Base-by-base conservation (phyloP, 1,140 invertebrate genomes). In the Apis cerana region DNA sequence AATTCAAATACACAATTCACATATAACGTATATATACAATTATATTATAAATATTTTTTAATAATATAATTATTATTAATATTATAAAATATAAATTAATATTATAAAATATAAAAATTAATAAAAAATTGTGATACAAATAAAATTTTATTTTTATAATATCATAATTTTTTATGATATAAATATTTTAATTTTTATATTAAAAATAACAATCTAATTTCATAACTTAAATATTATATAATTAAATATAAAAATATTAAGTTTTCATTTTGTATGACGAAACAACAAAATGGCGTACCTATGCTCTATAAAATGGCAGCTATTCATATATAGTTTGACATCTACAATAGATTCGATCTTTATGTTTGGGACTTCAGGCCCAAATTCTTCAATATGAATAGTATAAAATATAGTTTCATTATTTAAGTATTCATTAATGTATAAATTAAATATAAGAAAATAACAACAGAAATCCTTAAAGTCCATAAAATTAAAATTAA, bases 281-380 rank as follows among this genome's bases (percentile, higher is more conserved):
- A 59, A 83, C 71, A 75, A 88, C 87, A 88, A 88, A 88, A 88
- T 88, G 87, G 87, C 87, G 87, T 65, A 65, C 11, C 23, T 52
- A 68, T 15, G 56, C 19, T 68, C 59, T 82, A 64, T 77, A 88
- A 88, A 88, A 88, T 88, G 87, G 87, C 80, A 67, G 19, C 83
- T 72, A 80, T 75, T 54, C 33, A 52, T 75, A 82, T 76, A 83
- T 65, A 54, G 68, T 27, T 68, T 68, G 58, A 43, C 50, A n/a
- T 77, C 54, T 78, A 56, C 65, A 71, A 77, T 64, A 58, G 80
- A 48, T 54, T 59, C 23, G 21, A 58, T 77, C 62, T 48, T 75
- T 64, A 82, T 33, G n/a, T 82, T 82, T 88, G 77, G 76, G 82
- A 62, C 82, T 76, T 77, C 17, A 61, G 82, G 58, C 72, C 86